These are phyloP conservation scores for Tychaedon coryphoeus DNA, from an alignment of 2,113 vertebrate genomes.

Conservation along the genomic window DNA sequence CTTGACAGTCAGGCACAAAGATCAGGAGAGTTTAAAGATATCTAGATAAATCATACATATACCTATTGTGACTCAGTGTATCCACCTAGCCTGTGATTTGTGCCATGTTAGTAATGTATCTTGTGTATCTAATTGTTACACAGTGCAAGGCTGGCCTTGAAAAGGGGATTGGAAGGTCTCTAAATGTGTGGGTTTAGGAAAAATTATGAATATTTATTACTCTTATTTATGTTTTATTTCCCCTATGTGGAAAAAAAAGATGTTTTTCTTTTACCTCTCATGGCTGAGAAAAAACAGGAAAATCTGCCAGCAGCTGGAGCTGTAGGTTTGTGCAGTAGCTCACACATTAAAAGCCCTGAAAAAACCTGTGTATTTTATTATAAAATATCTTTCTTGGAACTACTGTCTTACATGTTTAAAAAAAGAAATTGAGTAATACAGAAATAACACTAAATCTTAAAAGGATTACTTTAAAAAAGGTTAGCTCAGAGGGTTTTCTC, in stretches of 20 bases:
- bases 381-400: neutral
- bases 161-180: neutral
- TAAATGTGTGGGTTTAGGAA: neutral
- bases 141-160: neutral
- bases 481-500: neutral
- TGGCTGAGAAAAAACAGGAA: neutral
- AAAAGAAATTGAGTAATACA: neutral
- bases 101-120: neutral
- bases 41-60: neutral
- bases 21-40: neutral
- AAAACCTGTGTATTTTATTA: neutral
- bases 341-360: neutral
- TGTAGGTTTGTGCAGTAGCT: neutral
- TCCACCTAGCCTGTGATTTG: neutral
- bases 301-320: conserved; percentile 13
- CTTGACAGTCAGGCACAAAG: neutral
- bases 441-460: neutral
- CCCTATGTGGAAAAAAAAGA: neutral
- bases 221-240: neutral
- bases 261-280: neutral
- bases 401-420: neutral
- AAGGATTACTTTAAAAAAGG: neutral
- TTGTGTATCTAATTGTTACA: neutral
- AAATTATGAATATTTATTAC: neutral
- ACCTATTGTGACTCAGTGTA: neutral